Percentiles rank a stretch among this genome's conserved stretches.
Conservation (phyloP, 2,888 invertebrate species). For the Polymixis flavicincta region DNA sequence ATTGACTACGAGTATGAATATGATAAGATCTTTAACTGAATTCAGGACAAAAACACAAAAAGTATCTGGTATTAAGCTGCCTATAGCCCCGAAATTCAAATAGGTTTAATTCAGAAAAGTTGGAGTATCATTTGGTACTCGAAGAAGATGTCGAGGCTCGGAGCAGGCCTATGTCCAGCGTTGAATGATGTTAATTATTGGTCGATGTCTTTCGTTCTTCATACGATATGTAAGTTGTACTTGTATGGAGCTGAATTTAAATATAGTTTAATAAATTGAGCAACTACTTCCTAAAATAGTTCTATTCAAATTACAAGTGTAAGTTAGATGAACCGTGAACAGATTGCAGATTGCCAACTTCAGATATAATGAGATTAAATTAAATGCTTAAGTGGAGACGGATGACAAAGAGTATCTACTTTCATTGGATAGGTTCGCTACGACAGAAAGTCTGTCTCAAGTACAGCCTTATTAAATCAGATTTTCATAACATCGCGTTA, state of each 20-base stretch:
- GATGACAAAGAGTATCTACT: constrained; percentile 52
- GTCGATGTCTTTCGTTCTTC: neutral
- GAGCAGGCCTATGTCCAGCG: too few species aligned
- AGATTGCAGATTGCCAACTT: constrained; percentile 43
- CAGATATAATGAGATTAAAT: constrained; percentile 42
- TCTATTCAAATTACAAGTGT: constrained; percentile 1
- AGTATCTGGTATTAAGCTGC: neutral
- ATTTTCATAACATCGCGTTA: constrained; percentile 75
- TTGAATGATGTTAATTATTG: neutral
- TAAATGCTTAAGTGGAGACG: constrained; percentile 51
- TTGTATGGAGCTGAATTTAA: neutral
- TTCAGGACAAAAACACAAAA: neutral
- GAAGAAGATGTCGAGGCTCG: neutral
- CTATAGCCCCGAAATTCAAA: too few species aligned
- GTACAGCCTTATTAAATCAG: constrained; percentile 70
- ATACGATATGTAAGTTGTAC: neutral
- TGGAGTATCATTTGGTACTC: too few species aligned
- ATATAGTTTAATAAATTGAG: neutral
- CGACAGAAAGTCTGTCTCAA: constrained; percentile 50
- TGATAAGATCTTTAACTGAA: neutral
- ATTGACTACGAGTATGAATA: neutral
- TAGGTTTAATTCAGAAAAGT: neutral
- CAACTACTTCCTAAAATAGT: neutral
- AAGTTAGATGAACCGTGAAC: constrained; percentile 28
- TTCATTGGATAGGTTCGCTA: constrained; percentile 43